These are phyloP conservation scores for Melanotaenia trifasciata DNA, from an alignment of 2,797 vertebrate species.

Conservation along the genomic window DNA sequence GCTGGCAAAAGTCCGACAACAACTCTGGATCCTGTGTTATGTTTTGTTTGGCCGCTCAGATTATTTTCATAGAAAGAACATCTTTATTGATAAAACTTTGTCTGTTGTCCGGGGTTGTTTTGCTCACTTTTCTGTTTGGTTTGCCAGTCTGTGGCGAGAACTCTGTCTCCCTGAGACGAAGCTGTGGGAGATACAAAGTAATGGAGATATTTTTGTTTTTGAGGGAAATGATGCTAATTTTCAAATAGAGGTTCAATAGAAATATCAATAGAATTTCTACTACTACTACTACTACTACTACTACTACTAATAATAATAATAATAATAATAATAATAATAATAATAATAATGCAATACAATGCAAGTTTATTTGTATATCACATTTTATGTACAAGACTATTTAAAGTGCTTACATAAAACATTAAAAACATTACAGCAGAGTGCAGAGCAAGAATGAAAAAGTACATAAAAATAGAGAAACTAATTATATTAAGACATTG, in stretches of 20 bases:
- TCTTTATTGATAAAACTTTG: conserved; percentile 82
- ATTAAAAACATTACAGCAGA: too few species aligned
- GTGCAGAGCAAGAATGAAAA: too few species aligned
- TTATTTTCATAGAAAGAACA: conserved; percentile 82
- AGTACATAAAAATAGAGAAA: too few species aligned
- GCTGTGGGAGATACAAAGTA: conserved; percentile 57
- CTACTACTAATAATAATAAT: too few species aligned
- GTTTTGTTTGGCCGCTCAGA: conserved; percentile 75
- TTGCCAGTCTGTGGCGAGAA: conserved; percentile 71
- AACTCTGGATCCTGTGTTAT: conserved; percentile 62
- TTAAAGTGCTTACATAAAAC: too few species aligned
- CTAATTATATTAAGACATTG: too few species aligned
- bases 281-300: too few species aligned
- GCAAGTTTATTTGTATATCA: too few species aligned
- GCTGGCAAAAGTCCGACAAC: conserved; percentile 66
- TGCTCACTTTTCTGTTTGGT: conserved; percentile 72
- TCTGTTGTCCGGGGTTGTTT: conserved; percentile 72
- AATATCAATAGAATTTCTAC: too few species aligned
- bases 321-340: too few species aligned
- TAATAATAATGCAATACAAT: too few species aligned
- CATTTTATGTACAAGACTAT: too few species aligned
- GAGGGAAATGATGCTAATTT: conserved; percentile 38
- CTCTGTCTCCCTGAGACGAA: conserved; percentile 57
- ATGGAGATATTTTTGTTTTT: conserved; percentile 54
- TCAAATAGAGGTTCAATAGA: conserved; percentile 32